phyloP scores from a whole-genome alignment of 2,797 vertebrate species.

The Pantherophis vulpinus region DNA sequence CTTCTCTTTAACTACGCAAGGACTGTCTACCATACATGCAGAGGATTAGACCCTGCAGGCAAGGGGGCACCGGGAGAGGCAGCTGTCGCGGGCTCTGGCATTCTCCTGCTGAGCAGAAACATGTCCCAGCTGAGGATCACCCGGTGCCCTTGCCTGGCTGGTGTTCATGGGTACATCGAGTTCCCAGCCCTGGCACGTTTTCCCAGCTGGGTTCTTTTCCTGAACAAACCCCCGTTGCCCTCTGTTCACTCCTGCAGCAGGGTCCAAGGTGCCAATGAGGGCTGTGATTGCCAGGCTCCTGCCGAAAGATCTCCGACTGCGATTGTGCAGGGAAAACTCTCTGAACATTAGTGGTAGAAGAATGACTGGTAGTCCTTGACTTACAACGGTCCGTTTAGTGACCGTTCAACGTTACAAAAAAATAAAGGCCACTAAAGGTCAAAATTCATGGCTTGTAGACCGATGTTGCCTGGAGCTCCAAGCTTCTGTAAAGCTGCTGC shows the following conservation, averaged over 20 bases:
- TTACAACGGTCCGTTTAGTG: too few species aligned
- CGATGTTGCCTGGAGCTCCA: background rate
- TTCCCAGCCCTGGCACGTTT: constrained; percentile 19
- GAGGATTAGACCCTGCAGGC: constrained; percentile 52
- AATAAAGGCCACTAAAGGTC: background rate
- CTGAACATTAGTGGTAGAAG: background rate
- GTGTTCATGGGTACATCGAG: constrained; percentile 15
- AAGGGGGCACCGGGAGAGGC: constrained; percentile 43
- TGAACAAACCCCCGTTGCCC: constrained; percentile 24
- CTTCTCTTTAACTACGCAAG: constrained; percentile 49
- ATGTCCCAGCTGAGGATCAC: constrained; percentile 34
- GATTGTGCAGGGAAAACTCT: background rate
- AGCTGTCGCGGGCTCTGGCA: constrained; percentile 53
- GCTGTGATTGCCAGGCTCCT: background rate
- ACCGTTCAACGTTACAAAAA: too few species aligned
- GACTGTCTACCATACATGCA: constrained; percentile 56
- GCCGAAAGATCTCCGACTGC: background rate
- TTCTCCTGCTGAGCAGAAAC: constrained; percentile 45
- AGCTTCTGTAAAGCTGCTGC: background rate
- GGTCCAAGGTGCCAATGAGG: background rate
- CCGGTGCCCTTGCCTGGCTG: constrained; percentile 21
- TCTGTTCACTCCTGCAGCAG: constrained; percentile 11
- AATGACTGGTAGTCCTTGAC: too few species aligned
- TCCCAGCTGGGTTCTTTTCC: constrained; percentile 36
- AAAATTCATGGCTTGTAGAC: background rate